These are phyloP conservation scores for Dryobota labecula DNA, from an alignment of 2,888 invertebrate genomes.

Conservation along the genomic window DNA sequence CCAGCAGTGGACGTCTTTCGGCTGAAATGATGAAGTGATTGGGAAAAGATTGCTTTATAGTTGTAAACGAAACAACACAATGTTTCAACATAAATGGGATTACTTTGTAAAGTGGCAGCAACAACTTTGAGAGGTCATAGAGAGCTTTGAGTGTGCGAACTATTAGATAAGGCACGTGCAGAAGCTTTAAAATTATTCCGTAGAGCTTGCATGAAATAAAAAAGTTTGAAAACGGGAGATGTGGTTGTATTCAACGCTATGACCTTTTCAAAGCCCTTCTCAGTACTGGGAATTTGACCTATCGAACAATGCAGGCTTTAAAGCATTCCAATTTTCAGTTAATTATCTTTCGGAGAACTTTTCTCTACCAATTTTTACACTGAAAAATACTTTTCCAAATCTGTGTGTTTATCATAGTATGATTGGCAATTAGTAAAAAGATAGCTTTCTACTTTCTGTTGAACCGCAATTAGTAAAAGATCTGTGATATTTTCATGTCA, in stretches of 20 bases:
- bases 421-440: slow-evolving; percentile 30
- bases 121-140: background rate
- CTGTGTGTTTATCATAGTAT: slow-evolving; percentile 1
- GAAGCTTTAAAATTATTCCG: slow-evolving; percentile 23
- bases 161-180: slow-evolving; percentile 31
- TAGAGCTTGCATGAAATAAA: background rate
- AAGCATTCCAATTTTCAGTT: background rate
- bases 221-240: slow-evolving; percentile 4
- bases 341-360: background rate
- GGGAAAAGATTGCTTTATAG: background rate
- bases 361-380: background rate
- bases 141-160: slow-evolving; percentile 13
- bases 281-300: slow-evolving; percentile 15
- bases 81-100: background rate
- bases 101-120: background rate
- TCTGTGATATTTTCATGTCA: too few species aligned
- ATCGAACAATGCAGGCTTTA: slow-evolving; percentile 3
- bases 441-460: background rate
- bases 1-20: too few species aligned
- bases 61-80: background rate
- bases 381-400: background rate
- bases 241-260: slow-evolving; percentile 2
- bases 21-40: too few species aligned
- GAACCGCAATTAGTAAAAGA: background rate
- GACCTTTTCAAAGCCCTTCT: slow-evolving; percentile 13